Conservation (phyloP, 2,888 invertebrate genomes). For the Serrognathus titanus region DNA sequence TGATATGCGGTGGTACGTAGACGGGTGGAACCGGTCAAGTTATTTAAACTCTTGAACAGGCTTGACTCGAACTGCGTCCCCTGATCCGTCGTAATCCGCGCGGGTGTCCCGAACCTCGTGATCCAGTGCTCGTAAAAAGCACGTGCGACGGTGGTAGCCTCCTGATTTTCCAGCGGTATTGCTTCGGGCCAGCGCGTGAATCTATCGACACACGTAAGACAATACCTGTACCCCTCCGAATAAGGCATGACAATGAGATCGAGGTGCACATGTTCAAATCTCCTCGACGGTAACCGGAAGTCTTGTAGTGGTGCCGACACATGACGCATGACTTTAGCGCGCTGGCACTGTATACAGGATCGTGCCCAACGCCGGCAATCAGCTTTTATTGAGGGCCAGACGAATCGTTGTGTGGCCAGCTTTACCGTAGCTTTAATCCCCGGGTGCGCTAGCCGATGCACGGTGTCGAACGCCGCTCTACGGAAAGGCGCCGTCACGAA, state of each 20-base stretch:
- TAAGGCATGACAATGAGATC: conserved; percentile 46
- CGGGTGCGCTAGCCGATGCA: too few species aligned
- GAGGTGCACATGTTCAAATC: conserved; percentile 45
- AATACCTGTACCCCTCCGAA: conserved; percentile 32
- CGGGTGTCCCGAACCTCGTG: conserved; percentile 29
- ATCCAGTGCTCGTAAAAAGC: conserved; percentile 34
- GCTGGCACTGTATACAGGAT: conserved; percentile 29
- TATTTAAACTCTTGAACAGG: conserved; percentile 23
- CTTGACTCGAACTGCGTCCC: conserved; percentile 11
- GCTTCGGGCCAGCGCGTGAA: conserved; percentile 36
- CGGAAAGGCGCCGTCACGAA: too few species aligned
- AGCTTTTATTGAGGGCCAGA: too few species aligned
- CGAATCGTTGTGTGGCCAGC: too few species aligned
- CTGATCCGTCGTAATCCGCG: conserved; percentile 36
- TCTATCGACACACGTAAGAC: conserved; percentile 36
- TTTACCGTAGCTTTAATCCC: too few species aligned
- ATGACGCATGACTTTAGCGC: conserved; percentile 35
- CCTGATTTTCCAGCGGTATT: conserved; percentile 33
- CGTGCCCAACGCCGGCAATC: background rate
- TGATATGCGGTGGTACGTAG: too few species aligned
- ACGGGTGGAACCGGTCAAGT: conserved; percentile 14
- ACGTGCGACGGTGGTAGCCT: conserved; percentile 32
- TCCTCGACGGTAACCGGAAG: conserved; percentile 24
- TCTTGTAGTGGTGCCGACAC: conserved; percentile 17
- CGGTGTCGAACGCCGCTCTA: too few species aligned